phyloP scores from a whole-genome alignment of 2,888 invertebrate species.

The Myopa tessellatipennis region DNA sequence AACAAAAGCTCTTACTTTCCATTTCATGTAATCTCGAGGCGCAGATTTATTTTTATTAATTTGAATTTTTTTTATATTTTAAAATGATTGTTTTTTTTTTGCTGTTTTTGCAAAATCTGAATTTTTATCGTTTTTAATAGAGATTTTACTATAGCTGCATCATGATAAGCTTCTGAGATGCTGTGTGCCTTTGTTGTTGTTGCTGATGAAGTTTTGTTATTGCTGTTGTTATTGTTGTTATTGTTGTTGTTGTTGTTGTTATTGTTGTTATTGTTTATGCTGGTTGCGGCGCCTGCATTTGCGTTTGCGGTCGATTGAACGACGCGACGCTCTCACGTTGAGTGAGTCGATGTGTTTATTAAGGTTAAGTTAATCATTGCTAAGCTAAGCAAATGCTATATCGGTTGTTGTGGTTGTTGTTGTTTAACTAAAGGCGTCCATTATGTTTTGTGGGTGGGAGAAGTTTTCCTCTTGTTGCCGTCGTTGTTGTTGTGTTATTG shows the following conservation, averaged over 20 bases:
- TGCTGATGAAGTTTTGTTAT: too few relatives aligned
- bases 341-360: slow-evolving; percentile 19
- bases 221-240: neutral
- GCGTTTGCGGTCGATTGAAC: neutral
- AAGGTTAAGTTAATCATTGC: slow-evolving; percentile 7
- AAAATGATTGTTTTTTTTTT: too few relatives aligned
- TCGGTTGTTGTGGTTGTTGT: neutral
- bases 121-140: slow-evolving; percentile 32
- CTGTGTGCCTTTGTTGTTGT: neutral
- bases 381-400: neutral
- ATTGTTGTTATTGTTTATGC: neutral
- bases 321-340: neutral
- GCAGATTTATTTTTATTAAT: slow-evolving; percentile 37
- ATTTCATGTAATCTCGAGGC: slow-evolving; percentile 20
- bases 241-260: neutral
- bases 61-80: slow-evolving; percentile 12
- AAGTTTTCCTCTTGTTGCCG: neutral
- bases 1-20: neutral
- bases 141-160: slow-evolving; percentile 15
- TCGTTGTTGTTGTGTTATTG: slow-evolving; percentile 20
- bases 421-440: neutral
- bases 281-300: neutral
- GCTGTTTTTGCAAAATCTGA: slow-evolving; percentile 6
- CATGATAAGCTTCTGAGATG: slow-evolving; percentile 4
- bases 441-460: slow-evolving; percentile 18